Evolutionary conservation across 30 jellyfish, hydroid and myxozoan species (phyloP).

Genomic region (Phacellophora camtschatica): DNA sequence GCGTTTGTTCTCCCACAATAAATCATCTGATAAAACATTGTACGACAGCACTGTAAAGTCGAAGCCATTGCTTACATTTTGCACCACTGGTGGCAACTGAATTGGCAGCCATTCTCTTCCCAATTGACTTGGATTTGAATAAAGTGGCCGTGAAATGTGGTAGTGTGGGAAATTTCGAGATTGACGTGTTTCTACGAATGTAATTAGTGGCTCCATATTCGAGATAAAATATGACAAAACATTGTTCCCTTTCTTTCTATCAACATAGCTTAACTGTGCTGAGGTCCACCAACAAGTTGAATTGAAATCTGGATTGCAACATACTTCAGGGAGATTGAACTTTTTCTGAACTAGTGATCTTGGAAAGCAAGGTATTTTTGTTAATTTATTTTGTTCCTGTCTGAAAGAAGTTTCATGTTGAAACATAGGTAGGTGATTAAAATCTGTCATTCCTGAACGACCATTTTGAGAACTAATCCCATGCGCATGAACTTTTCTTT

Average conservation of each 20-base stretch:
- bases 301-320: neutral
- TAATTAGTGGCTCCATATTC: neutral
- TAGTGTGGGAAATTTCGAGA: slow-evolving; percentile 1
- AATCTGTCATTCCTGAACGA: too few species aligned
- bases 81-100: neutral
- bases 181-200: neutral
- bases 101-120: slow-evolving; percentile 17
- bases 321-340: neutral
- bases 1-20: slow-evolving; percentile 62
- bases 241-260: neutral
- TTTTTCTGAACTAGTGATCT: too few species aligned
- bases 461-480: too few species aligned
- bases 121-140: slow-evolving; percentile 20
- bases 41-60: slow-evolving; percentile 90
- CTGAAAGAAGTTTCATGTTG: too few species aligned
- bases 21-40: slow-evolving; percentile 86
- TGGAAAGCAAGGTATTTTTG: too few species aligned
- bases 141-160: slow-evolving; percentile 27
- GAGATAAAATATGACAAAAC: neutral
- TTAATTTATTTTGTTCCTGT: too few species aligned
- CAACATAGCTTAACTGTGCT: neutral
- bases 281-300: neutral
- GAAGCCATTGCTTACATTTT: slow-evolving; percentile 1
- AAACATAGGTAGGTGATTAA: too few species aligned
- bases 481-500: too few species aligned